Percentiles rank a stretch among this genome's conserved stretches.
These are phyloP conservation scores for Blennius ocellaris DNA, from an alignment of 2,113 vertebrate genomes.

Conservation along the genomic window DNA sequence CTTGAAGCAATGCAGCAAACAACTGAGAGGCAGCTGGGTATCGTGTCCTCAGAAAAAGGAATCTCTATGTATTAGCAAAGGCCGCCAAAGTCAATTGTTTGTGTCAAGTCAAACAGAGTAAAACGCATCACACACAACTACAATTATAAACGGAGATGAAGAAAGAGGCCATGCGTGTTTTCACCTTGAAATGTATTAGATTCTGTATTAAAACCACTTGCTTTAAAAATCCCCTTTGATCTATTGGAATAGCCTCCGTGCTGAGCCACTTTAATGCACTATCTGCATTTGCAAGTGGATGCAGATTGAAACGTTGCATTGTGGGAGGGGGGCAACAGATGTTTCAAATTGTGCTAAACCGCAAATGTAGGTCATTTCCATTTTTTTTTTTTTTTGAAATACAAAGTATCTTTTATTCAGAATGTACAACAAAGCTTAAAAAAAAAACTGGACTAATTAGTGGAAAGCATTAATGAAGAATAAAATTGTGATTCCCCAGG, in stretches of 20 bases:
- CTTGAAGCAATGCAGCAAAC: conserved; percentile 18
- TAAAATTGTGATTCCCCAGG: conserved; percentile 65
- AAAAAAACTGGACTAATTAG: conserved; percentile 72
- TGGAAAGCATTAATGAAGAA: conserved; percentile 69
- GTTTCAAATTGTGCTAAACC: conserved; percentile 46
- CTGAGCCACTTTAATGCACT: not conserved
- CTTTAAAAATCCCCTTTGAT: not conserved
- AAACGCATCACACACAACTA: too few species aligned
- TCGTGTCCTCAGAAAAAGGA: not conserved
- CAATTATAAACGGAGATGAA: too few species aligned
- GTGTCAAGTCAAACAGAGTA: too few species aligned
- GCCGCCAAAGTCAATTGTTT: not conserved
- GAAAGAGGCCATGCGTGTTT: not conserved
- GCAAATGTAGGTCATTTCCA: conserved; percentile 71
- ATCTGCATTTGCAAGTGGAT: conserved; percentile 4
- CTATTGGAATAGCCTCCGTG: not conserved
- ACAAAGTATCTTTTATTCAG: conserved; percentile 53
- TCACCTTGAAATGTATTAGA: not conserved
- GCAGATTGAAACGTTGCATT: too few species aligned
- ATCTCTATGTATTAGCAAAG: not conserved
- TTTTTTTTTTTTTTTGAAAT: conserved; percentile 18
- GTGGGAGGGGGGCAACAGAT: conserved; percentile 8
- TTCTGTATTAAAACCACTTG: conserved; percentile 10
- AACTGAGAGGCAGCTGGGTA: not conserved
- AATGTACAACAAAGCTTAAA: conserved; percentile 57